Evolutionary conservation across 2,888 invertebrate species (phyloP), one percentile per base, ranked within the genome.

Genomic region (Spicauda simplicius): DNA sequence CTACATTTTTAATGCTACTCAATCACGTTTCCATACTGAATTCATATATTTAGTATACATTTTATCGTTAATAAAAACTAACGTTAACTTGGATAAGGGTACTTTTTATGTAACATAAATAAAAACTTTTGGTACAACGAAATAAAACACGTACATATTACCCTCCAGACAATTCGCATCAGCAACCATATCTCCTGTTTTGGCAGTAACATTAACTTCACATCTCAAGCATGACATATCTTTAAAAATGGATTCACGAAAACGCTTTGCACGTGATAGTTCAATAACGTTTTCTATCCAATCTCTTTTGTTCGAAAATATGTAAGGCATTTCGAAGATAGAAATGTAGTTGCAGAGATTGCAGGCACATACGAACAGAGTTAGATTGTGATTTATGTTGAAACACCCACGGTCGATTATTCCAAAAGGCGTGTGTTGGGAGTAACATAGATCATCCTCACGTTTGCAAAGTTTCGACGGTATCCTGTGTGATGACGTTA

Each of bases 341-440:
- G 89, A 78, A 75, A 87, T 77, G 75, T 83, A 80, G 79, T 91
- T 91, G 78, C 91, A 91, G 61, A 90, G 82, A 80, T 91, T 88
- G 76, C 90, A 89, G 56, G 87, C 80, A 73, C 91, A 91, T 55
- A 88, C 87, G 74, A 84, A 89, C 54, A 81, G 83, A 57, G 84
- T 81, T 20, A 85, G 72, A 70, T 87, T 87, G 66, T 78, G 77
- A 73, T 86, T 81, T 69, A 81, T 69, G 76, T 86, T 87, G 73
- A 77, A 86, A 73, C 91, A 91, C 71, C 90, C 90, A 69, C 91
- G 84, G 68, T 86, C 84, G 50, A 91, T 76, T 71, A 91, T 75
- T 14, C 91, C 91, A 68, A 91, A 91, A 50, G 91, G 91, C 30
- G 90, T 91, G 69, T 90, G 90, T 75, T 81, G 77, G 10, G 88